Percentiles rank a stretch among this genome's conserved stretches.
These are phyloP conservation scores for Tipula lateralis DNA, from an alignment of 2,888 invertebrate species.

Conservation along the genomic window DNA sequence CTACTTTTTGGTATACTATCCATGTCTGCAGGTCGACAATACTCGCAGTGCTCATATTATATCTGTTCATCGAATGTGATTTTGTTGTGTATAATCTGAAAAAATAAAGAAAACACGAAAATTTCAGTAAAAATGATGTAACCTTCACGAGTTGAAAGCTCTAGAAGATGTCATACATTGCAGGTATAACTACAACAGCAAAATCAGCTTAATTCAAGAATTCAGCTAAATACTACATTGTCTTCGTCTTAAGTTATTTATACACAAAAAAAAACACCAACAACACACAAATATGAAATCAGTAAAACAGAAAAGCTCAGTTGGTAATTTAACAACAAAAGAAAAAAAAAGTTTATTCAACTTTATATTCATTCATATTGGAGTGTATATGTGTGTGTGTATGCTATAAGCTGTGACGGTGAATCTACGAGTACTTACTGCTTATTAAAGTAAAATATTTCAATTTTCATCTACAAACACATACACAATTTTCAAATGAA, in stretches of 20 bases:
- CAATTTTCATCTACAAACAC: background rate
- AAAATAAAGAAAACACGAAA: background rate
- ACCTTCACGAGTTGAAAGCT: background rate
- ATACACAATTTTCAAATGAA: background rate
- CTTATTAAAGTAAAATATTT: background rate
- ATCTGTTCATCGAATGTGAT: background rate
- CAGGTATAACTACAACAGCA: background rate
- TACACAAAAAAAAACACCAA: background rate
- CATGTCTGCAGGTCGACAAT: slow-evolving; percentile 37
- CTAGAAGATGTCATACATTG: background rate
- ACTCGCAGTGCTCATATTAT: slow-evolving; percentile 35
- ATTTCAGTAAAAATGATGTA: background rate
- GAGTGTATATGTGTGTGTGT: background rate
- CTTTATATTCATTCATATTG: background rate
- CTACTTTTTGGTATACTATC: slow-evolving; percentile 37
- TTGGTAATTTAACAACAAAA: background rate
- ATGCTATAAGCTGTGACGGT: background rate
- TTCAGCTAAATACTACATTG: background rate
- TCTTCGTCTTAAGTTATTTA: background rate
- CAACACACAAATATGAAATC: background rate
- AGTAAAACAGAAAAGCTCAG: background rate
- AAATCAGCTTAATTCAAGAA: background rate
- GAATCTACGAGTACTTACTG: background rate
- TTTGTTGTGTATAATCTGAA: background rate
- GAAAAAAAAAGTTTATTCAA: background rate